These are phyloP conservation scores for Delia radicum DNA, from an alignment of 1,140 invertebrate genomes.

Conservation along the genomic window DNA sequence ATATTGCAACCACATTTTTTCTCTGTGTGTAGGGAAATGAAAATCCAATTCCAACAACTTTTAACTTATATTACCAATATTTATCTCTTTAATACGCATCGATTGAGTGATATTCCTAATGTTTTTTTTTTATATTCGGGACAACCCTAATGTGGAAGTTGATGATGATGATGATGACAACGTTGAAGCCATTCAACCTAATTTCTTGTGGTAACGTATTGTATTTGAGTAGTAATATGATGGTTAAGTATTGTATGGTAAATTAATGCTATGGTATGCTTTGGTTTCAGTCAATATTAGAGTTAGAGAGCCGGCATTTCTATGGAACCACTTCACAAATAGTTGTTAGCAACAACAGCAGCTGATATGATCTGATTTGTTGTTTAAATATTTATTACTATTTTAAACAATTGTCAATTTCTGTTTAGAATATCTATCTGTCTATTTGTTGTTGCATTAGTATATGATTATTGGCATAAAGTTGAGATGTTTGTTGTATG, in stretches of 20 bases:
- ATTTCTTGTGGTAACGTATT: neutral
- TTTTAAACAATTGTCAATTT: neutral
- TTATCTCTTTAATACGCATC: too few species aligned
- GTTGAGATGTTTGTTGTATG: neutral
- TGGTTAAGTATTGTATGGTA: neutral
- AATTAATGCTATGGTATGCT: neutral
- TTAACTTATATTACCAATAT: too few species aligned
- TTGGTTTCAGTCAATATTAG: neutral
- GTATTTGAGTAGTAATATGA: neutral
- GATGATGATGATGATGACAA: neutral
- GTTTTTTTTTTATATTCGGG: too few species aligned
- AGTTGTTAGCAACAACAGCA: neutral
- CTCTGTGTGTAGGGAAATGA: too few species aligned
- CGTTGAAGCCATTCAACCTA: neutral
- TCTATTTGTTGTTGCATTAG: neutral
- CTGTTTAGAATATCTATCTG: neutral
- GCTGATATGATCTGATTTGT: neutral
- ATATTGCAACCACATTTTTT: too few species aligned
- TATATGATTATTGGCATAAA: too few species aligned
- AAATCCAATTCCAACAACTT: too few species aligned
- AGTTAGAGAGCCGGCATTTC: neutral
- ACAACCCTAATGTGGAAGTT: neutral
- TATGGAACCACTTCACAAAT: neutral
- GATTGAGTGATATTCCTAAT: too few species aligned
- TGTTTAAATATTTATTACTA: conserved; percentile 2